Percentiles rank a stretch among this genome's conserved stretches.
Evolutionary conservation across 1,140 invertebrate genomes (phyloP).

Genomic region (Tetranychus cinnabarinus): DNA sequence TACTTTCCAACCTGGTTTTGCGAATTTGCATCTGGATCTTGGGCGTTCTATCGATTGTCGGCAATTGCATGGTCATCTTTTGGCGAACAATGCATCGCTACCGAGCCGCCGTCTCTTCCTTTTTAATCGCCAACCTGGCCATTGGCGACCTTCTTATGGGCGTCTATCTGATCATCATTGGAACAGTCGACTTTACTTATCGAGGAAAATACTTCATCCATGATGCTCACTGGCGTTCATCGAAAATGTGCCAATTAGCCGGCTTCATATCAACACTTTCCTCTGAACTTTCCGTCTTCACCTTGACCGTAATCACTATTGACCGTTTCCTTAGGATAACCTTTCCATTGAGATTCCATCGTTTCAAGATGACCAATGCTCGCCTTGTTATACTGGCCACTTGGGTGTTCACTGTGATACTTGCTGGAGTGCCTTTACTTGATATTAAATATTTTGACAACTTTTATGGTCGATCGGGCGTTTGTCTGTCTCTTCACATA

Average conservation of each 20-base stretch:
- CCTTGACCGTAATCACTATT: slow-evolving; percentile 33
- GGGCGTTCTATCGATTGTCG: slow-evolving; percentile 32
- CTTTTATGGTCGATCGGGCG: slow-evolving; percentile 33
- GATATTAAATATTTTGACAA: slow-evolving; percentile 11
- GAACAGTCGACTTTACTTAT: slow-evolving; percentile 33
- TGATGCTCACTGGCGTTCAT: slow-evolving; percentile 27
- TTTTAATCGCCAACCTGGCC: slow-evolving; percentile 45
- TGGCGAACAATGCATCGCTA: slow-evolving; percentile 24
- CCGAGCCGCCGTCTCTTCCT: slow-evolving; percentile 18
- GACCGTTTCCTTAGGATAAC: slow-evolving; percentile 31
- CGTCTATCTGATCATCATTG: slow-evolving; percentile 45
- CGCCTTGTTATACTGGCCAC: slow-evolving; percentile 29
- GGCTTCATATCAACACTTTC: slow-evolving; percentile 40
- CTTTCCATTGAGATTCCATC: slow-evolving; percentile 28
- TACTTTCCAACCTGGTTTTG: slow-evolving; percentile 30
- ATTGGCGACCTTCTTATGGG: slow-evolving; percentile 55
- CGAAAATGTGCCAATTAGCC: slow-evolving; percentile 27
- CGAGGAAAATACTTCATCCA: slow-evolving; percentile 28
- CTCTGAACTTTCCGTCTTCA: slow-evolving; percentile 36
- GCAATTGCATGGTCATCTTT: slow-evolving; percentile 35
- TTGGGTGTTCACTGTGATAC: slow-evolving; percentile 35
- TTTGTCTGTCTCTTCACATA: slow-evolving; percentile 33
- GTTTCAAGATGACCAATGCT: slow-evolving; percentile 30
- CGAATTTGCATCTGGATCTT: slow-evolving; percentile 37
- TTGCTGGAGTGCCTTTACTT: slow-evolving; percentile 25